A percentile compares a stretch with the other conserved stretches of the same genome.
phyloP scores from a whole-genome alignment of 2,888 invertebrate species.

The Drosophila fungiperda region DNA sequence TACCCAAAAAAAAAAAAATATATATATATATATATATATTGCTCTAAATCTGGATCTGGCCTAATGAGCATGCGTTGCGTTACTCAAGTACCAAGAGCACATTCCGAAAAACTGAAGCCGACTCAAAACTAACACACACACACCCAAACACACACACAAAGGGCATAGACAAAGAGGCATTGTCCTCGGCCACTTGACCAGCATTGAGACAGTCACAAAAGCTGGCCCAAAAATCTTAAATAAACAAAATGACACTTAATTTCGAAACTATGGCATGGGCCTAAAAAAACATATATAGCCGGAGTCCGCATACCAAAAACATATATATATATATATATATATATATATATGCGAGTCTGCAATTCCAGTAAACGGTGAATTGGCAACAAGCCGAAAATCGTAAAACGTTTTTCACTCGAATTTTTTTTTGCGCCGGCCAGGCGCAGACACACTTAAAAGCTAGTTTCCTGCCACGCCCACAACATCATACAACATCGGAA shows the following conservation, averaged over 20 bases:
- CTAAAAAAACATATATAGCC: slow-evolving; percentile 29
- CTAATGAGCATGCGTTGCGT: slow-evolving; percentile 46
- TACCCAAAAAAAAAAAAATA: slow-evolving; percentile 13
- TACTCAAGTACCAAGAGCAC: slow-evolving; percentile 18
- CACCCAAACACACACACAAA: neutral
- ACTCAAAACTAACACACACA: neutral
- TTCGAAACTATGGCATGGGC: slow-evolving; percentile 51
- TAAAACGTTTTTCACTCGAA: slow-evolving; percentile 46
- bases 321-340: neutral
- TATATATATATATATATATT: neutral
- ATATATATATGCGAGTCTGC: slow-evolving; percentile 1
- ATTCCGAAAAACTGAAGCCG: neutral
- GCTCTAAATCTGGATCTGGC: slow-evolving; percentile 58
- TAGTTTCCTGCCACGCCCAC: slow-evolving; percentile 73
- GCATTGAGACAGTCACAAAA: slow-evolving; percentile 17
- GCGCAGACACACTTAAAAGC: slow-evolving; percentile 76
- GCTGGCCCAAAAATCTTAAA: slow-evolving; percentile 16
- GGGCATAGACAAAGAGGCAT: slow-evolving; percentile 14
- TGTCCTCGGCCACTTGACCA: slow-evolving; percentile 34
- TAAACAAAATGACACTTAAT: slow-evolving; percentile 55
- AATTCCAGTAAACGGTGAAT: slow-evolving; percentile 46
- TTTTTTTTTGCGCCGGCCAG: slow-evolving; percentile 30
- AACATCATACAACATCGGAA: slow-evolving; percentile 29
- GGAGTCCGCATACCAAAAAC: slow-evolving; percentile 1
- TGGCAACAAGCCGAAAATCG: slow-evolving; percentile 38